Conservation (phyloP, 2,797 vertebrate genomes). For the Arrhamphus sclerolepis region DNA sequence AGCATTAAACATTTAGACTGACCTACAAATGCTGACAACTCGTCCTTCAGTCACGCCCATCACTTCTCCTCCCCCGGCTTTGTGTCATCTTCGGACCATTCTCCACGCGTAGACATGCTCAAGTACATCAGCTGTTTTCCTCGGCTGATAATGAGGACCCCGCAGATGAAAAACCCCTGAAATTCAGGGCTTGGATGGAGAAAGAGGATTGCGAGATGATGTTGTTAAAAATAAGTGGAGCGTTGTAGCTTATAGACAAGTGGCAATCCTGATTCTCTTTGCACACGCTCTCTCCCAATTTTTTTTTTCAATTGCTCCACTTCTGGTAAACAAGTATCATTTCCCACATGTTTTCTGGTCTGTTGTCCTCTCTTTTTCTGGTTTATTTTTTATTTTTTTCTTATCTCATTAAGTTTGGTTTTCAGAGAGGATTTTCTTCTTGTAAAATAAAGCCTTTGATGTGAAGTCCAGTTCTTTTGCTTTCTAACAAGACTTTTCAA, state of each 20-base stretch:
- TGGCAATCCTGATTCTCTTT: constrained; percentile 36
- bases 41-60: constrained; percentile 53
- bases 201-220: constrained; percentile 23
- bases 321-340: constrained; percentile 17
- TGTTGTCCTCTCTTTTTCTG: constrained; percentile 10
- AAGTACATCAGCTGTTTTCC: constrained; percentile 49
- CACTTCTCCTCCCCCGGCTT: constrained; percentile 42
- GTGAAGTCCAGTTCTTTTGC: background rate
- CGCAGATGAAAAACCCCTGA: constrained; percentile 29
- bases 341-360: constrained; percentile 16
- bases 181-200: constrained; percentile 39
- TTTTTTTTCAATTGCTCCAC: constrained; percentile 20
- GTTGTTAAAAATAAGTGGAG: constrained; percentile 39
- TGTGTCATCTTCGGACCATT: constrained; percentile 27
- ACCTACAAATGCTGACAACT: constrained; percentile 77
- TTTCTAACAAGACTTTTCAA: no score
- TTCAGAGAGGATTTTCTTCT: constrained; percentile 7
- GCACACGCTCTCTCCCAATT: background rate
- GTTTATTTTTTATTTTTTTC: background rate
- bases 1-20: constrained; percentile 84
- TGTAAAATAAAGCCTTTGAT: background rate
- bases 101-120: constrained; percentile 18
- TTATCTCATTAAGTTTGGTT: constrained; percentile 24
- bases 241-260: constrained; percentile 41
- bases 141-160: constrained; percentile 63